Base-by-base conservation (phyloP, 2,113 vertebrate species). In the Chrysemys picta region DNA sequence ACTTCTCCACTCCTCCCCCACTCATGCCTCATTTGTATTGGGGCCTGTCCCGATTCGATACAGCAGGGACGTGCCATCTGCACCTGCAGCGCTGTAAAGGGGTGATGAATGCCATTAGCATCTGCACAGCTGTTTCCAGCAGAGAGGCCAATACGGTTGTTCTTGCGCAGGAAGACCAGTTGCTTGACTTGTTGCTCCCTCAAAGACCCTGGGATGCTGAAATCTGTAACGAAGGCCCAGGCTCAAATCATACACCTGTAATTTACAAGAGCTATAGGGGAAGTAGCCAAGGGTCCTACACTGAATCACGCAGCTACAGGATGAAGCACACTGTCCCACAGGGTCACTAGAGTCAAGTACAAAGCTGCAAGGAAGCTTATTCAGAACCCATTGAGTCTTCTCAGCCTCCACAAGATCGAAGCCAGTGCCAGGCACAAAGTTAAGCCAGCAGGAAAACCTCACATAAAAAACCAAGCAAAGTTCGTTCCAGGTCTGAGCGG, bases 401-500 rank as follows among this genome's bases (percentile, higher is more conserved):
- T 78, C 42, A 78, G 25, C 22, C 42, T 78, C 25, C 42, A 78
- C 42, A 78, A 27, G 75, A 78, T 25, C 25, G 25, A 47, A 27
- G 42, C 65, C 65, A 38, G 65, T 21, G 65, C n/a, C n/a, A 54
- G 53, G 52, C 52, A 6, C 52, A 10, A 5, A 0, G 0, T 9
- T 27, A 11, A 0, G 52, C 24, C 22, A 69, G 82, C 57, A 21
- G 72, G 78, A 75, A 72, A 82, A 16, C 50, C 57, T n/a, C 52
- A 1, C 47, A 7, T 31, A 4, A 49, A 3, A 76, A 5, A 1
- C 10, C 65, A 10, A 69, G 89, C 19, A 29, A 47, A 0, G 2
- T 22, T 8, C 10, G 10, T 76, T 38, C 22, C 16, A 0, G 42
- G 49, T 17, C 24, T 82, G 14, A 31, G 7, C 19, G 0, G 0